Evolutionary conservation across 2,797 vertebrate genomes (phyloP), one percentile per base, ranked within the genome.

Genomic region (Glyptemys insculpta): DNA sequence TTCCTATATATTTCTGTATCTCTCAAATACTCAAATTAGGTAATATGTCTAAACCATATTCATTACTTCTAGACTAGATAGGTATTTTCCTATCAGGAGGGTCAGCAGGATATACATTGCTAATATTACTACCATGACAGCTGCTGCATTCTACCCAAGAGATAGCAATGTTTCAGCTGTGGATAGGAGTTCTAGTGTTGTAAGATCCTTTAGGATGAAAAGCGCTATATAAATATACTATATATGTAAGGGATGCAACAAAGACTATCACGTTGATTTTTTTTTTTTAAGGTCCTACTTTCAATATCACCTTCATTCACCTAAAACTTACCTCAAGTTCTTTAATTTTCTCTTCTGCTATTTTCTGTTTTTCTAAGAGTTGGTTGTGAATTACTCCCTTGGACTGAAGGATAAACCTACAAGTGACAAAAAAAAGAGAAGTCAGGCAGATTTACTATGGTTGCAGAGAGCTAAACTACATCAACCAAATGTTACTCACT

Each of bases 401-500:
- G 8, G 99, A 98, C 88, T 99, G 99, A 96, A 99, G 98, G 94
- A 99, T 99, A 98, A 99, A 99, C 99, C 99, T 99, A 96, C 52
- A 97, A 97, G 90, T 7, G 47, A 95, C 79, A 95, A 87, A 97
- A 56, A 87, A 96, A 29, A 59, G 41, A 82, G 44, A 79, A 96
- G 87, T 97, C 65, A 97, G 90, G 83, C 54, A 80, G 23, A 27
- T 80, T 47, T 31, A 18, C 82, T 88, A 83, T 2, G 5, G 79
- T 56, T 18, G 10, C 4, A 50, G 11, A 1, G 3, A 82, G 72
- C 25, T 53, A 84, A 92, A 50, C n/a, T 6, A 56, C n/a, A 37
- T 84, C 65, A 72, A 41, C 15, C 44, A 78, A 25, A 52, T 29
- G 50, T n/a, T 5, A 21, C 0, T 81, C 54, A 86, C 29, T 44